Percentiles rank a stretch among this genome's conserved stretches.
phyloP scores from a whole-genome alignment of 2,113 vertebrate genomes.

The Heloderma charlesbogerti region DNA sequence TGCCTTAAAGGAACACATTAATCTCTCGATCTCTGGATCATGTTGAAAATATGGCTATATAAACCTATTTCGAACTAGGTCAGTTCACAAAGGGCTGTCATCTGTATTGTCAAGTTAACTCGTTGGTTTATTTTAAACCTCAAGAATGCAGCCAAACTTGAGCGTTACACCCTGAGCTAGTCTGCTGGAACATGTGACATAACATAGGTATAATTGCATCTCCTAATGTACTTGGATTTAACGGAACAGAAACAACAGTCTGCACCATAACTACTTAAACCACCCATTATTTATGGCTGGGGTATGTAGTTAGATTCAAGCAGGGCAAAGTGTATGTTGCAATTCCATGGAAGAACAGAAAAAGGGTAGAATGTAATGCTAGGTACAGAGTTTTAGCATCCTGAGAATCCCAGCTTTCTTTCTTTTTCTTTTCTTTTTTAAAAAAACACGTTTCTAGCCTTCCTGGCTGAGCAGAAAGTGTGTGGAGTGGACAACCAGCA shows the following conservation, averaged over 20 bases:
- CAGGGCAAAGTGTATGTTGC: neutral
- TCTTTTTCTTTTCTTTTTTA: too few species aligned
- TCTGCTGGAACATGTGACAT: too few species aligned
- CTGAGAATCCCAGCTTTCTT: too few species aligned
- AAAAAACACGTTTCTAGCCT: too few species aligned
- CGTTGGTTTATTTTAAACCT: neutral
- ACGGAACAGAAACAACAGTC: neutral
- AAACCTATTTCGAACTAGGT: conserved; percentile 32
- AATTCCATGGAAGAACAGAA: neutral
- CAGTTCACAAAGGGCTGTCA: conserved; percentile 26
- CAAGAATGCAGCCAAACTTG: conserved; percentile 3
- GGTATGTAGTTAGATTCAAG: neutral
- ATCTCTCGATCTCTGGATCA: conserved; percentile 55
- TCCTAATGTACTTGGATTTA: neutral
- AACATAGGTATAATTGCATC: neutral
- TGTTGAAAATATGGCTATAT: conserved; percentile 60
- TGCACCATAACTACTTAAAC: neutral
- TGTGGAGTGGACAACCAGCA: too few species aligned
- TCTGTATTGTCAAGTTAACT: neutral
- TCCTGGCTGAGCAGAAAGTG: too few species aligned
- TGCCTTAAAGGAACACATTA: conserved; percentile 54
- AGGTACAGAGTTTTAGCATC: too few species aligned
- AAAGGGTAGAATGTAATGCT: neutral
- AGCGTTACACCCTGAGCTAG: neutral
- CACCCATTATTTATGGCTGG: too few species aligned